Evolutionary conservation across 2,113 vertebrate genomes (phyloP).

Genomic region (Cynoglossus semilaevis): DNA sequence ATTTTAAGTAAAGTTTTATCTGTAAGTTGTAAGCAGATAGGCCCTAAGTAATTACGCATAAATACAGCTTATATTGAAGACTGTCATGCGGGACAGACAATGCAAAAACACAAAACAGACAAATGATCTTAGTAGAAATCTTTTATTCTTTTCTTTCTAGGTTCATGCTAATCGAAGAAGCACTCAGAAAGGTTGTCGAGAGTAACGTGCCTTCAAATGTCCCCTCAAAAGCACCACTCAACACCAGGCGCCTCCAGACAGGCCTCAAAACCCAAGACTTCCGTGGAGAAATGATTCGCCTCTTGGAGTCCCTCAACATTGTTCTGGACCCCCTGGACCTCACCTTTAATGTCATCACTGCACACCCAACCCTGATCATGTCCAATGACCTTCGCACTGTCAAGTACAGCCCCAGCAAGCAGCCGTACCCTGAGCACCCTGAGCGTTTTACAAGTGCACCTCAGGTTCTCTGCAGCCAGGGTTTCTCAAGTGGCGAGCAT

Average conservation of each 20-base stretch:
- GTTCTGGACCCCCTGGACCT: constrained; percentile 70
- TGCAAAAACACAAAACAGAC: too few relatives aligned
- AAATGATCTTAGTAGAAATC: too few relatives aligned
- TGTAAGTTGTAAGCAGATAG: too few relatives aligned
- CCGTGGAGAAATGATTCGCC: constrained; percentile 52
- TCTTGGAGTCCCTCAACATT: constrained; percentile 58
- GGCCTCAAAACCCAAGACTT: constrained; percentile 65
- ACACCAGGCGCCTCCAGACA: constrained; percentile 55
- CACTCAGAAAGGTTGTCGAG: constrained; percentile 44
- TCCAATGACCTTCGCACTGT: constrained; percentile 66
- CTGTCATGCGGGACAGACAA: too few relatives aligned
- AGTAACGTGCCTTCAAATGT: constrained; percentile 15
- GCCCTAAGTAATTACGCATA: too few relatives aligned
- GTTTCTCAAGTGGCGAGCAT: constrained; percentile 64
- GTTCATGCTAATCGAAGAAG: constrained; percentile 59
- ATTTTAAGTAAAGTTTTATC: too few relatives aligned
- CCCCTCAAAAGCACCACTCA: constrained; percentile 32
- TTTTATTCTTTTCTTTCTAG: constrained; percentile 26
- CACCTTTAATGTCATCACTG: constrained; percentile 60
- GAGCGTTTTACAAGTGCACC: constrained; percentile 61
- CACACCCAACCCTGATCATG: constrained; percentile 60
- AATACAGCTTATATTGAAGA: too few relatives aligned
- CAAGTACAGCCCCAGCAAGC: constrained; percentile 56
- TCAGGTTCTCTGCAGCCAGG: constrained; percentile 69
- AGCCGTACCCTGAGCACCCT: constrained; percentile 44